phyloP scores from a whole-genome alignment of 2,797 vertebrate genomes.

The Myotis vivesi region DNA sequence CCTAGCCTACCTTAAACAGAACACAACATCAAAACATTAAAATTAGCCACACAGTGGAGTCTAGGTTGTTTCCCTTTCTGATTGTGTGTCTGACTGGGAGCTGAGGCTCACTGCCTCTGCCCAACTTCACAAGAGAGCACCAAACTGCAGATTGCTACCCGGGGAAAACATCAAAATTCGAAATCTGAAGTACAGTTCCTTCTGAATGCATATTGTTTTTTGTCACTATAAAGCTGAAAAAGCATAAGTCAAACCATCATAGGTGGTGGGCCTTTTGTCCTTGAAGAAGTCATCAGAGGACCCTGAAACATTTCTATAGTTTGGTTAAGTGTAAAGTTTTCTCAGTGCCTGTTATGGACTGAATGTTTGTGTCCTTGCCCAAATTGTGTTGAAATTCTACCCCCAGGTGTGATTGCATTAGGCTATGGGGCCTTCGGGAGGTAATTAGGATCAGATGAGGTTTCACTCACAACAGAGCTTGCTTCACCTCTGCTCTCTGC shows the following conservation, averaged over 20 bases:
- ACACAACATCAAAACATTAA: background rate
- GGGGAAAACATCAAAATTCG: background rate
- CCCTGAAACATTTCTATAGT: background rate
- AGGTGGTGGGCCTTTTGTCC: background rate
- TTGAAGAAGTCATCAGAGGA: background rate
- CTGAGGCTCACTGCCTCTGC: background rate
- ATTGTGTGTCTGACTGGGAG: background rate
- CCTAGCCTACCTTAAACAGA: background rate
- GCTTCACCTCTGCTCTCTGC: background rate
- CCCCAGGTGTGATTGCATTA: background rate
- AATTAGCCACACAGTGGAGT: background rate
- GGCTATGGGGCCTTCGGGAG: background rate
- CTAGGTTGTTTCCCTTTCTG: background rate
- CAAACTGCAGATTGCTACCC: background rate
- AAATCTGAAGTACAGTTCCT: background rate
- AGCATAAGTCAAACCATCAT: background rate
- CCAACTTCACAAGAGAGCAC: background rate
- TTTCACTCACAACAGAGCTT: background rate
- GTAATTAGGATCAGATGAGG: background rate
- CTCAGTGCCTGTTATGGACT: background rate
- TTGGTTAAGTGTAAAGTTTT: background rate
- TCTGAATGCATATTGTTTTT: background rate
- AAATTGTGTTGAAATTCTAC: background rate
- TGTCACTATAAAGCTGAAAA: background rate
- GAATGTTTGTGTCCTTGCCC: no score